Conservation (phyloP, 2,113 vertebrate genomes). For the Sturnus vulgaris region DNA sequence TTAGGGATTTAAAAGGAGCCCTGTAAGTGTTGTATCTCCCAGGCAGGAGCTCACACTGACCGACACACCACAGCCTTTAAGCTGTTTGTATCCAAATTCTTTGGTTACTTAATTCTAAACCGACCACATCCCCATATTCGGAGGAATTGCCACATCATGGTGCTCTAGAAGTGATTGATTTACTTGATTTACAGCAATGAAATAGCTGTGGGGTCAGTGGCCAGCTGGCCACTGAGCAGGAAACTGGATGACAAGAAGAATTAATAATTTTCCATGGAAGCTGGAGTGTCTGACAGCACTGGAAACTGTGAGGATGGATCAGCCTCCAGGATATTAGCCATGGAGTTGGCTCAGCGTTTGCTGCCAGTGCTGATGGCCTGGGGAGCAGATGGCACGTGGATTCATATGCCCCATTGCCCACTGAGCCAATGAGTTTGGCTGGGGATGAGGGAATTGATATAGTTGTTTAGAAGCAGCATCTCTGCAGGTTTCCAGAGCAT, state of each 20-base stretch:
- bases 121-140: rapidly evolving
- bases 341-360: background rate
- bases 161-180: background rate
- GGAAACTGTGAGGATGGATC: background rate
- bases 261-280: background rate
- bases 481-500: background rate
- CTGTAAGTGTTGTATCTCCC: background rate
- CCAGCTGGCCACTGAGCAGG: slow-evolving; percentile 7
- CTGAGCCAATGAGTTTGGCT: background rate
- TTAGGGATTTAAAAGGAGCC: background rate
- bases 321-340: background rate
- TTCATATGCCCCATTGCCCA: background rate
- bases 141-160: background rate
- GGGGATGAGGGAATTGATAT: background rate
- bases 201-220: background rate
- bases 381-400: background rate
- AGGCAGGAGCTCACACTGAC: background rate
- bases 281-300: background rate
- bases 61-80: background rate
- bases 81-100: background rate
- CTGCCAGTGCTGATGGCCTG: background rate
- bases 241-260: background rate
- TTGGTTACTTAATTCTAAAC: background rate
- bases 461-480: background rate
- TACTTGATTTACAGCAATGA: background rate